These are phyloP conservation scores for Paratrypauchen microcephalus DNA, from an alignment of 2,797 vertebrate species.

Conservation along the genomic window DNA sequence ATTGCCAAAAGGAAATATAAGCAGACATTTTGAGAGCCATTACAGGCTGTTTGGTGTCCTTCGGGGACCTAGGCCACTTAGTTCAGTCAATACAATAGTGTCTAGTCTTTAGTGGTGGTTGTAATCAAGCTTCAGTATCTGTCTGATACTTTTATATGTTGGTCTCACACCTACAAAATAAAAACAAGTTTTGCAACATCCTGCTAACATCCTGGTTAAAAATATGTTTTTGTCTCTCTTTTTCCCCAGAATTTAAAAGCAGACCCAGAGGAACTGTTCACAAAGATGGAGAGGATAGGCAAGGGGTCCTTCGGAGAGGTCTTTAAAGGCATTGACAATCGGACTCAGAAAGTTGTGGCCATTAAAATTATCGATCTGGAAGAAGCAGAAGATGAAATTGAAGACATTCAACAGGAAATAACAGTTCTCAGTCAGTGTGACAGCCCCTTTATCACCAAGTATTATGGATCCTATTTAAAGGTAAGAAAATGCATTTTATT, in stretches of 20 bases:
- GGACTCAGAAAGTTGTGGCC: slow-evolving; percentile 95
- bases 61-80: slow-evolving; percentile 58
- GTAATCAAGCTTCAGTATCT: slow-evolving; percentile 24
- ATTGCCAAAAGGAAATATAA: slow-evolving; percentile 38
- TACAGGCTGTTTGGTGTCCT: slow-evolving; percentile 37
- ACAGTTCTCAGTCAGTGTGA: slow-evolving; percentile 98
- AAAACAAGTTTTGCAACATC: neutral
- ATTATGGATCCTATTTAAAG: slow-evolving; percentile 97
- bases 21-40: slow-evolving; percentile 40
- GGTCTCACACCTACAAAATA: neutral
- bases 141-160: neutral
- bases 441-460: slow-evolving; percentile 97
- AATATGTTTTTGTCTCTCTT: slow-evolving; percentile 4
- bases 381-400: slow-evolving; percentile 98
- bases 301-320: slow-evolving; percentile 98
- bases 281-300: slow-evolving; percentile 94
- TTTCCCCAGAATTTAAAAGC: slow-evolving; percentile 84
- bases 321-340: slow-evolving; percentile 98
- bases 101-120: slow-evolving; percentile 46
- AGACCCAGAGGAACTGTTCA: slow-evolving; percentile 94
- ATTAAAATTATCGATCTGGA: slow-evolving; percentile 99
- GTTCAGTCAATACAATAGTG: slow-evolving; percentile 57
- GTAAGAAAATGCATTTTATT: slow-evolving; percentile 65
- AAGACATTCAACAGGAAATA: slow-evolving; percentile 98
- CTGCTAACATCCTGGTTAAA: neutral